phyloP scores from a whole-genome alignment of 1,140 invertebrate genomes.

The Halictus rubicundus region DNA sequence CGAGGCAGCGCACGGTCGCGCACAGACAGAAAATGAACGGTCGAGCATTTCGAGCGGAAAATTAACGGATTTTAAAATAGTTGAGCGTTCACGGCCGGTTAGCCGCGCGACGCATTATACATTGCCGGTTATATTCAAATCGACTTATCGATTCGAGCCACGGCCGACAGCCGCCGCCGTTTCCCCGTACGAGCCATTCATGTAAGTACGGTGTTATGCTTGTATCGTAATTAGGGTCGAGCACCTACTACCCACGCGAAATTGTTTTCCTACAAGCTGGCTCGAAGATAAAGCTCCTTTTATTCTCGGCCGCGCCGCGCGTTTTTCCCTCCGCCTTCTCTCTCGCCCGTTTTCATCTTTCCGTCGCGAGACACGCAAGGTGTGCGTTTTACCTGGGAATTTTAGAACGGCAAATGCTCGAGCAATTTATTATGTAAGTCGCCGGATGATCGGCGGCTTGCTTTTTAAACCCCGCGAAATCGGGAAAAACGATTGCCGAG shows the following conservation, averaged over 20 bases:
- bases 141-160: slow-evolving; percentile 60
- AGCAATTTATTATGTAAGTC: slow-evolving; percentile 8
- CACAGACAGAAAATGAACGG: slow-evolving; percentile 15
- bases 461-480: background rate
- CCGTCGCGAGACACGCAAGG: background rate
- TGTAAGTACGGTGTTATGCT: slow-evolving; percentile 56
- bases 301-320: background rate
- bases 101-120: slow-evolving; percentile 28
- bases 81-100: slow-evolving; percentile 21
- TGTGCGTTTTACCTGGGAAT: background rate
- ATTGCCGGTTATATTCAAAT: slow-evolving; percentile 56
- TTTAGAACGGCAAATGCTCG: background rate
- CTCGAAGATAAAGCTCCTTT: slow-evolving; percentile 49
- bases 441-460: background rate
- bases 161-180: slow-evolving; percentile 53
- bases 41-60: slow-evolving; percentile 34
- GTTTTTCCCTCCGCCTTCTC: background rate
- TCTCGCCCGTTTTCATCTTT: background rate
- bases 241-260: slow-evolving; percentile 47
- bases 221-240: slow-evolving; percentile 62
- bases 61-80: slow-evolving; percentile 58
- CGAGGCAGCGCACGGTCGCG: background rate
- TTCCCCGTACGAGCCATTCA: slow-evolving; percentile 59
- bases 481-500: background rate
- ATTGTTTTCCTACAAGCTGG: slow-evolving; percentile 54